These are phyloP conservation scores for Sarcophaga variegata DNA, from an alignment of 2,888 invertebrate species.

Conservation along the genomic window DNA sequence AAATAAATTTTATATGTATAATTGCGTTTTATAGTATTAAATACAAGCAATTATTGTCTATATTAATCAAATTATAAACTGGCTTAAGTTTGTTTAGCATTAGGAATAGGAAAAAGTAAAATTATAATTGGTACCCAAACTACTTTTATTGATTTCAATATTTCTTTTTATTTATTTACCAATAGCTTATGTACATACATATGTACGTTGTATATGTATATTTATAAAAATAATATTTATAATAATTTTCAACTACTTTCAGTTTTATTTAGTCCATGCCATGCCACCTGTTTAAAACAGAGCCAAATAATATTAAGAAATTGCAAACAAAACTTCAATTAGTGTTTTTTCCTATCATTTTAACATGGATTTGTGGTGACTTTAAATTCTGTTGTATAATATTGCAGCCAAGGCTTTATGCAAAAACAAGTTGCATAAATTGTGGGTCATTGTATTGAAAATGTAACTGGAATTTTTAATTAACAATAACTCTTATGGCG, in stretches of 20 bases:
- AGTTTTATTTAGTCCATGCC: slow-evolving; percentile 36
- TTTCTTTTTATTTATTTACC: neutral
- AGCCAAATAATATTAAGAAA: slow-evolving; percentile 45
- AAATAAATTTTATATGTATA: neutral
- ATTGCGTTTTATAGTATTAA: neutral
- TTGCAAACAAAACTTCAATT: slow-evolving; percentile 54
- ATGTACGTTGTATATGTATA: too few species aligned
- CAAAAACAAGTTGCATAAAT: slow-evolving; percentile 53
- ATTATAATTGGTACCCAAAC: neutral
- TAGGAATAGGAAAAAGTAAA: neutral
- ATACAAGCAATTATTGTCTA: neutral
- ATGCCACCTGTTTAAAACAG: slow-evolving; percentile 1
- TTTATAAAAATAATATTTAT: neutral
- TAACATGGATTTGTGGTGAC: slow-evolving; percentile 49
- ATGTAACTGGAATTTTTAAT: slow-evolving; percentile 58
- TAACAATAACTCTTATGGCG: neutral
- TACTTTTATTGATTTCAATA: neutral
- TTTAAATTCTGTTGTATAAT: slow-evolving; percentile 59
- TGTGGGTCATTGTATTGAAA: slow-evolving; percentile 60
- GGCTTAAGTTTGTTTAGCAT: slow-evolving; percentile 7
- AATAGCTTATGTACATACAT: too few species aligned
- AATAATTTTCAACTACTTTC: slow-evolving; percentile 58
- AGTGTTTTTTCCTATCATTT: slow-evolving; percentile 34
- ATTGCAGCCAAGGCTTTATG: slow-evolving; percentile 30
- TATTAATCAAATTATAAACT: slow-evolving; percentile 38